Evolutionary conservation across 2,113 vertebrate species (phyloP), one percentile per base, ranked within the genome.

Genomic region (Tapirus terrestris): DNA sequence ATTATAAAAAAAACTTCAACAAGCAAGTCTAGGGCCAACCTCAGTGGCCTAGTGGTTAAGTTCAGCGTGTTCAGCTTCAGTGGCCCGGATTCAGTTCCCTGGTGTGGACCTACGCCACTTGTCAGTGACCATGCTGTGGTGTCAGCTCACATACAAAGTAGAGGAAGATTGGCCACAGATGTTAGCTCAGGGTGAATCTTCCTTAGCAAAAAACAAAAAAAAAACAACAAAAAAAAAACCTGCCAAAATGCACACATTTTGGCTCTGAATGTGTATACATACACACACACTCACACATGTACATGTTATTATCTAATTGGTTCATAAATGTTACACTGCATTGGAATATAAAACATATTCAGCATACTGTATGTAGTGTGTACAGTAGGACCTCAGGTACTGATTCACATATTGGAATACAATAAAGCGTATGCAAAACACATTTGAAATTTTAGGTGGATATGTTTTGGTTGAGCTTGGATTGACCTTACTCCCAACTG

Each of bases 301-400:
- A 21, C 0, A 39, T 5, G 89, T 84, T 89, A 45, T 65, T 82
- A 65, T 70, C 8, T 86, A 76, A 31, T 61, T 75, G 1, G 3
- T 33, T 93, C 10, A 29, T 82, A 56, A 91, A 48, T 56, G 3
- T 48, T 76, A 51, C 8, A 73, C 14, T 8, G 5, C 58, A 43
- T 5, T 14, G 21, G 3, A 63, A 67, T 6, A 51, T 60, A 33
- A 60, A 2, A 45, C 25, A 4, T 36, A 85, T 72, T 76, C 12
- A n/a, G 21, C 5, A 81, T 1, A 56, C 0, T 20, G 10, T 20
- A 14, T 8, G 8, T 0, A 14, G 2, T 58, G 1, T 36, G 11
- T 39, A 31, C 9, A 82, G 4, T 48, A 61, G 80, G 20, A 2
- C 3, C 29, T n/a, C 16, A 63, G 18, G 2, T 33, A 45, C 8